Evolutionary conservation across 2,113 vertebrate genomes (phyloP).

Genomic region (Paradoxurus hermaphroditus): DNA sequence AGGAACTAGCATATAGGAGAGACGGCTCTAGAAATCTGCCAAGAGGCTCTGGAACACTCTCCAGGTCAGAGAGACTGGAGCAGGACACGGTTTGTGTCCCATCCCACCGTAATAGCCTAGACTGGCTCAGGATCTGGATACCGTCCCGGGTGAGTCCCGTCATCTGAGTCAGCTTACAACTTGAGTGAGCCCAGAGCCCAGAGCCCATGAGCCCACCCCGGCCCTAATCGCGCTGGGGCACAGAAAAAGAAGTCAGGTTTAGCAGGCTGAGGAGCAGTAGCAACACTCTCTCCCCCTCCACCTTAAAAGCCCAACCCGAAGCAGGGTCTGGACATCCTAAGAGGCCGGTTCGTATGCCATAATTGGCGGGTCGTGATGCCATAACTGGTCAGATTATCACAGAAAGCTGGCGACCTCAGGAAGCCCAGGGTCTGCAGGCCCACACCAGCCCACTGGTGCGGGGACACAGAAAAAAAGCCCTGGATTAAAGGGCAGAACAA

Average conservation of each 20-base stretch:
- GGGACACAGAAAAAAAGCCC: not conserved
- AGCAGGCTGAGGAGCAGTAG: not conserved
- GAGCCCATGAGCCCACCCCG: not conserved
- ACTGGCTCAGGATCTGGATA: not conserved
- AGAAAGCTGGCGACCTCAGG: not conserved
- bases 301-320: not conserved
- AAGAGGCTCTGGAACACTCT: not conserved
- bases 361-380: not conserved
- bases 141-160: not conserved
- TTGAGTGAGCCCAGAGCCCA: not conserved
- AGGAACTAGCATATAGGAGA: not conserved
- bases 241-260: not conserved
- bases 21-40: not conserved
- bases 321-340: not conserved
- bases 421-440: not conserved
- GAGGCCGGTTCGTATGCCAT: not conserved
- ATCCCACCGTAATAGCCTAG: not conserved
- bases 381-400: not conserved
- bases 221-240: not conserved
- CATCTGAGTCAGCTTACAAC: not conserved
- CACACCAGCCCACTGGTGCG: not conserved
- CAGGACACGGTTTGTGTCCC: not conserved
- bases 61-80: not conserved
- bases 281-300: not conserved
- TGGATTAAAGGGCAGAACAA: not conserved